These are phyloP conservation scores for Lagopus leucura DNA, from an alignment of 2,113 vertebrate species.

Conservation along the genomic window DNA sequence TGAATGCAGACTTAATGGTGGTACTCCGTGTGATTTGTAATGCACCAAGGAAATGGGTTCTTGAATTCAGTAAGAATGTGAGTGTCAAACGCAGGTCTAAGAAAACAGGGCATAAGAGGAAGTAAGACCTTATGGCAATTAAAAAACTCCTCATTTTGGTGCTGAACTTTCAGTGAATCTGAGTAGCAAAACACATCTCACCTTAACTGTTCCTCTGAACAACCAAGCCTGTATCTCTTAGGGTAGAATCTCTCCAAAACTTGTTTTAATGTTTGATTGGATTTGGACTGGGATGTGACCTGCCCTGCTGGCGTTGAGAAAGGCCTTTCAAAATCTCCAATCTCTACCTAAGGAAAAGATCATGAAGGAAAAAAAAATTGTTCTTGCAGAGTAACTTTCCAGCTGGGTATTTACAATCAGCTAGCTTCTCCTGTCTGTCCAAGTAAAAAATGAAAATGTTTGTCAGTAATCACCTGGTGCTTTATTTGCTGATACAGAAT, in stretches of 20 bases:
- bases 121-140: neutral
- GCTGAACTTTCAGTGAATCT: neutral
- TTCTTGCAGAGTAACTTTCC: neutral
- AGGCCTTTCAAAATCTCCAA: constrained; percentile 94
- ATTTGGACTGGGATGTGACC: constrained; percentile 84
- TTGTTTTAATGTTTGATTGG: constrained; percentile 90
- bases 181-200: constrained; percentile 59
- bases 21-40: neutral
- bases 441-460: neutral
- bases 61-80: neutral
- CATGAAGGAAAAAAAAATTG: neutral
- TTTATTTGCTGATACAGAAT: neutral
- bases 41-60: neutral
- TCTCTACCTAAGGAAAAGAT: constrained; percentile 84
- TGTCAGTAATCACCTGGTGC: neutral
- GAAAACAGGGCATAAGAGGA: neutral
- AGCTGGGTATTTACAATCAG: neutral
- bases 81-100: neutral
- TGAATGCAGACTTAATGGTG: neutral
- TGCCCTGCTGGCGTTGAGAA: constrained; percentile 84
- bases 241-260: constrained; percentile 95
- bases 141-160: neutral
- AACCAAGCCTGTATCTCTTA: constrained; percentile 87
- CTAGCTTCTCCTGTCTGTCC: neutral
- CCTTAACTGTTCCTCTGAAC: constrained; percentile 92